Evolutionary conservation across 2,113 vertebrate species (phyloP).

Genomic region (Brienomyrus brachyistius): DNA sequence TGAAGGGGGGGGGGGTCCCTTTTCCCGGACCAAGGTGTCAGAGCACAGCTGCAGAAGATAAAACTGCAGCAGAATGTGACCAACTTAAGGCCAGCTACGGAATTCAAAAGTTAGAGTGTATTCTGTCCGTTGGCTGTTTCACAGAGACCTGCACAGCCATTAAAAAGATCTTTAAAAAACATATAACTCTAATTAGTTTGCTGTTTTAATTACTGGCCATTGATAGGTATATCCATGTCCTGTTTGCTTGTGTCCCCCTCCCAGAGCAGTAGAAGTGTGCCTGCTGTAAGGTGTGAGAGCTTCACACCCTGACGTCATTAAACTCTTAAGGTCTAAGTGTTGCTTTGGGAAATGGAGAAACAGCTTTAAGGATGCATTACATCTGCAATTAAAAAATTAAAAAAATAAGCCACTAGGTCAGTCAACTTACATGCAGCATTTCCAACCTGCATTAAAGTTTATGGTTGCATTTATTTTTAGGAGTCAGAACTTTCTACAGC

Average conservation of each 20-base stretch:
- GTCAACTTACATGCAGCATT: background rate
- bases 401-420: background rate
- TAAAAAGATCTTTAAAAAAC: background rate
- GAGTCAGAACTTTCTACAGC: background rate
- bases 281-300: conserved; percentile 36
- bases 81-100: background rate
- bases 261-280: background rate
- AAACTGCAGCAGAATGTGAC: background rate
- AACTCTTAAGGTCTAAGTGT: conserved; percentile 42
- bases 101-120: background rate
- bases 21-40: conserved; percentile 17
- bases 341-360: conserved; percentile 41
- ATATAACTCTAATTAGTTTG: background rate
- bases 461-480: background rate
- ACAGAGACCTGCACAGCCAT: background rate
- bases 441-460: background rate
- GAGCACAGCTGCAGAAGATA: conserved; percentile 8
- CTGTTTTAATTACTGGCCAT: background rate
- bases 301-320: conserved; percentile 49
- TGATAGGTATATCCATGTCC: no score
- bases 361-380: background rate
- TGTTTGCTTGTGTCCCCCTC: background rate
- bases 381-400: background rate
- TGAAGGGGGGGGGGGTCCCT: conserved; percentile 64
- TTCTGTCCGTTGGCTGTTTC: no score